Conservation (phyloP, 2,888 invertebrate genomes). For the Tiliacea citrago region DNA sequence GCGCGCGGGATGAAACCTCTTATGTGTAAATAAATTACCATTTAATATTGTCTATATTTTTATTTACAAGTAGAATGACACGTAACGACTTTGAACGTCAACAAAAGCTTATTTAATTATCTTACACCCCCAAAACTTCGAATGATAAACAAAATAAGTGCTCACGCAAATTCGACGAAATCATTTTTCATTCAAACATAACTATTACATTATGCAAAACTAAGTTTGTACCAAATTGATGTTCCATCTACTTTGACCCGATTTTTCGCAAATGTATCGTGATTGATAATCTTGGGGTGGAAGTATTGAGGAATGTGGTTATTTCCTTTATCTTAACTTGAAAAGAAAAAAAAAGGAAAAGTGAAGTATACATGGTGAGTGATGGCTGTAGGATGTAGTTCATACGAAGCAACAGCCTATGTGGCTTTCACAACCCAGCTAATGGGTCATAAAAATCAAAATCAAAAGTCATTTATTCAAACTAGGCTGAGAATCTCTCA, state of each 20-base stretch:
- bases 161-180: conserved; percentile 28
- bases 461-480: no score
- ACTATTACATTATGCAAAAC: conserved; percentile 49
- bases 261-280: conserved; percentile 47
- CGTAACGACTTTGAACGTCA: background rate
- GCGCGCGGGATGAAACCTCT: no score
- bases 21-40: background rate
- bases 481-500: no score
- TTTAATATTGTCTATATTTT: background rate
- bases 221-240: conserved; percentile 53
- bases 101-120: conserved; percentile 9
- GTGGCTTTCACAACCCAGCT: no score
- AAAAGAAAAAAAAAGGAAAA: background rate
- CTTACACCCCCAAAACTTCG: conserved; percentile 4
- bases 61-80: background rate
- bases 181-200: conserved; percentile 54
- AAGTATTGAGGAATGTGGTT: background rate
- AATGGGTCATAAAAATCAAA: no score
- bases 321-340: conserved; percentile 9
- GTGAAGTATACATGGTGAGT: background rate
- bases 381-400: no score
- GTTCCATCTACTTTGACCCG: conserved; percentile 32
- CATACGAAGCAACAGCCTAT: no score
- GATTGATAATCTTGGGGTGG: conserved; percentile 34
- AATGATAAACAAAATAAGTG: conserved; percentile 28